Conservation (phyloP, 2,888 invertebrate genomes). For the Caenorhabditis wallacei region DNA sequence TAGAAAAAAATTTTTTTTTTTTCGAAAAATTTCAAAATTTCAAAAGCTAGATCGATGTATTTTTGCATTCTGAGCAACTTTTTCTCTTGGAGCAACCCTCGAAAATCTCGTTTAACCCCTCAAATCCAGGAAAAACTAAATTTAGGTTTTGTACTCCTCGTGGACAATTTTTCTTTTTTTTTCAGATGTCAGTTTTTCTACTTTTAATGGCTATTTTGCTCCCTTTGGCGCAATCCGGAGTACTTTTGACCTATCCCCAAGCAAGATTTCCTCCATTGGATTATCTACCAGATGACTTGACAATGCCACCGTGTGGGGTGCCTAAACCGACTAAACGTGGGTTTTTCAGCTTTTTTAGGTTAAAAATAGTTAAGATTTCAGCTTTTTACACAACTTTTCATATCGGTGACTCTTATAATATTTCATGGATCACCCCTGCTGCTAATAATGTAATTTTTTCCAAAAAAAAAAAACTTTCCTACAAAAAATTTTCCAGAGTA, state of each 20-base stretch:
- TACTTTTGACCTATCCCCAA: slow-evolving; percentile 76
- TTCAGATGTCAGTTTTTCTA: slow-evolving; percentile 51
- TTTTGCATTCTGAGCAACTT: too few relatives aligned
- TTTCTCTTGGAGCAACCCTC: too few relatives aligned
- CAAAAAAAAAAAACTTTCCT: too few relatives aligned
- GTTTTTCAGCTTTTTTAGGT: slow-evolving; percentile 5
- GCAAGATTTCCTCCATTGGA: slow-evolving; percentile 81
- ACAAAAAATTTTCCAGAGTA: slow-evolving; percentile 75
- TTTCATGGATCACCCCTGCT: slow-evolving; percentile 60
- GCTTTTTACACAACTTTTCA: slow-evolving; percentile 69
- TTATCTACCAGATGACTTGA: slow-evolving; percentile 79
- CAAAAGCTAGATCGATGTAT: too few relatives aligned
- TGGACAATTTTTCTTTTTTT: background rate
- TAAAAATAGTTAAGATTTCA: slow-evolving; percentile 49
- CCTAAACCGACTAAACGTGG: slow-evolving; percentile 73
- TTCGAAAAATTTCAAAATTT: too few relatives aligned
- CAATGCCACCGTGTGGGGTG: slow-evolving; percentile 79
- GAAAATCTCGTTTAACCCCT: too few relatives aligned
- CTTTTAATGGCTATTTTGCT: slow-evolving; percentile 35
- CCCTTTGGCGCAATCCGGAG: slow-evolving; percentile 4
- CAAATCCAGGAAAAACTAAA: too few relatives aligned
- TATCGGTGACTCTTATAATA: slow-evolving; percentile 66
- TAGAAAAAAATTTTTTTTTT: background rate
- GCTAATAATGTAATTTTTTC: slow-evolving; percentile 22
- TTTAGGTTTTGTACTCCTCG: too few relatives aligned